phyloP scores from a whole-genome alignment of 2,797 vertebrate genomes.

The Siniperca scherzeri region DNA sequence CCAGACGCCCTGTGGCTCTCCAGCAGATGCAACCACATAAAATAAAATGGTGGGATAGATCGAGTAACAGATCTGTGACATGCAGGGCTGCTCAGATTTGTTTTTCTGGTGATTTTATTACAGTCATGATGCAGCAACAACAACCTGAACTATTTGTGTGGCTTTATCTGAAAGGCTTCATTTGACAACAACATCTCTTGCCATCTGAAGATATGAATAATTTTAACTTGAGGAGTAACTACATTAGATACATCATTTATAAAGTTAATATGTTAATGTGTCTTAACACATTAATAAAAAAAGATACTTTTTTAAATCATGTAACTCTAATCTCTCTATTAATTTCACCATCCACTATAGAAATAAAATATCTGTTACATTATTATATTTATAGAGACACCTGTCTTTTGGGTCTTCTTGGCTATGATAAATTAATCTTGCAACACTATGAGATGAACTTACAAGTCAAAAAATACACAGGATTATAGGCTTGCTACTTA shows the following conservation, averaged over 20 bases:
- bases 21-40: constrained; percentile 38
- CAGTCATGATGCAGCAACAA: neutral
- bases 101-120: constrained; percentile 34
- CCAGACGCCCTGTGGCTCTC: constrained; percentile 25
- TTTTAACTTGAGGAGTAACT: neutral
- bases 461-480: no score
- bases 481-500: no score
- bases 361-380: neutral
- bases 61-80: neutral
- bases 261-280: neutral
- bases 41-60: constrained; percentile 21
- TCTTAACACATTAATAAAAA: neutral
- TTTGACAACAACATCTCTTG: neutral
- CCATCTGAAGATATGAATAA: neutral
- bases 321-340: neutral
- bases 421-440: no score
- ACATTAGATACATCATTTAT: neutral
- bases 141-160: constrained; percentile 1
- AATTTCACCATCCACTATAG: neutral
- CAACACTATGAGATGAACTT: neutral
- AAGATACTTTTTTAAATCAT: neutral
- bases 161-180: constrained; percentile 10
- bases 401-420: neutral
- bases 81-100: constrained; percentile 3
- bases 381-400: neutral